Evolutionary conservation across 2,888 invertebrate genomes (phyloP), one percentile per base, ranked within the genome.

Genomic region (Chrysolina oricalcia): DNA sequence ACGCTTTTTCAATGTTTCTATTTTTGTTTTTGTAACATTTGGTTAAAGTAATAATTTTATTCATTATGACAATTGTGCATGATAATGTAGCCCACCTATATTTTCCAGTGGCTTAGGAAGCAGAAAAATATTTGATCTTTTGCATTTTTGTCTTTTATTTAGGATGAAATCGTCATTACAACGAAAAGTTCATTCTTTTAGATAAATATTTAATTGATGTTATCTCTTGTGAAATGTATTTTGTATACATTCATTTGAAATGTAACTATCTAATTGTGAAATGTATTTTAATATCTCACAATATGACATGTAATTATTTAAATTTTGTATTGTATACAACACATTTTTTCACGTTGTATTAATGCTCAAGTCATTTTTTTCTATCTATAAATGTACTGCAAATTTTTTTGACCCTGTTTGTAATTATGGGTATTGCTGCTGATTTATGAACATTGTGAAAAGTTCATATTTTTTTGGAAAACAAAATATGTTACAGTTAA

Each of bases 81-180:
- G 76, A 82, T 85, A 85, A 84, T 82, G 81, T 82, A 85, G 81
- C 83, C 84, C 84, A 72, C 75, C 65, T 76, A 74, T 69, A 73
- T 77, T 82, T 84, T 84, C 78, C 84, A 84, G 83, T 83, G 81
- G 83, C 83, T 84, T 84, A 84, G 84, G 83, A 82, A 82, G 81
- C 83, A 86, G 84, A 81, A 78, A 78, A 73, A 79, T 81, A 81
- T 86, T 85, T 86, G 83, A 86, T 85, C 81, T 83, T 79, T 83
- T 86, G 83, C 83, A 83, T 85, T 86, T 86, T 86, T 86, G 84
- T 86, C 84, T 85, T 86, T 86, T 86, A 85, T 86, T 82, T 86
- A 86, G 85, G 85, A 83, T 83, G 84, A 84, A 84, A 81, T 83
- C 86, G 80, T 72, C 86, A 82, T 82, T 77, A 79, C 83, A 77